Evolutionary conservation across 2,797 vertebrate genomes (phyloP).

Genomic region (Aldrovandia affinis): DNA sequence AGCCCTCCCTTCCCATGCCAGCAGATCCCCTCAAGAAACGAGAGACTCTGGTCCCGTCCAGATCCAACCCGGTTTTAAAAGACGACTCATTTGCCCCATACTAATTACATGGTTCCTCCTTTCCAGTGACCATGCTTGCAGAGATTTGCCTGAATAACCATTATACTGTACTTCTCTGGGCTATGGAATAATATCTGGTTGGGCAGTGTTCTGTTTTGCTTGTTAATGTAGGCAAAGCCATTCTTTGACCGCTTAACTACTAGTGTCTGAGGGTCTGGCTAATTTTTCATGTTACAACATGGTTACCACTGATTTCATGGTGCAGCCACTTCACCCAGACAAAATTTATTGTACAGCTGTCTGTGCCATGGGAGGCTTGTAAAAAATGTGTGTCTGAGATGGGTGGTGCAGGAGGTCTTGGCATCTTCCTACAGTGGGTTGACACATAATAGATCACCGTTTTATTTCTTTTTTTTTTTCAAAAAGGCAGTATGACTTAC

Average conservation of each 20-base stretch:
- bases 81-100: conserved; percentile 48
- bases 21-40: conserved; percentile 47
- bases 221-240: conserved; percentile 68
- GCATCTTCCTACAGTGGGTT: conserved; percentile 53
- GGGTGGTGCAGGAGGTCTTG: conserved; percentile 36
- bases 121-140: conserved; percentile 54
- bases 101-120: conserved; percentile 66
- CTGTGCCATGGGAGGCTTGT: conserved; percentile 57
- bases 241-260: conserved; percentile 69
- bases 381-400: conserved; percentile 51
- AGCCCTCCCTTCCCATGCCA: conserved; percentile 53
- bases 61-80: conserved; percentile 50
- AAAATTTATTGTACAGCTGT: conserved; percentile 60
- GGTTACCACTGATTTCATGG: conserved; percentile 46
- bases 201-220: conserved; percentile 64
- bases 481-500: conserved; percentile 2
- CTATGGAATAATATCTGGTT: conserved; percentile 58
- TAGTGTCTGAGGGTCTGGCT: conserved; percentile 72
- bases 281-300: conserved; percentile 73
- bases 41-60: conserved; percentile 45
- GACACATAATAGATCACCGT: conserved; percentile 33
- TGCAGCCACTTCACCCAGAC: conserved; percentile 62
- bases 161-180: conserved; percentile 55
- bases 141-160: conserved; percentile 61
- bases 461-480: not conserved